Conservation (phyloP, 2,113 vertebrate genomes). For the Nerophis lumbriciformis region DNA sequence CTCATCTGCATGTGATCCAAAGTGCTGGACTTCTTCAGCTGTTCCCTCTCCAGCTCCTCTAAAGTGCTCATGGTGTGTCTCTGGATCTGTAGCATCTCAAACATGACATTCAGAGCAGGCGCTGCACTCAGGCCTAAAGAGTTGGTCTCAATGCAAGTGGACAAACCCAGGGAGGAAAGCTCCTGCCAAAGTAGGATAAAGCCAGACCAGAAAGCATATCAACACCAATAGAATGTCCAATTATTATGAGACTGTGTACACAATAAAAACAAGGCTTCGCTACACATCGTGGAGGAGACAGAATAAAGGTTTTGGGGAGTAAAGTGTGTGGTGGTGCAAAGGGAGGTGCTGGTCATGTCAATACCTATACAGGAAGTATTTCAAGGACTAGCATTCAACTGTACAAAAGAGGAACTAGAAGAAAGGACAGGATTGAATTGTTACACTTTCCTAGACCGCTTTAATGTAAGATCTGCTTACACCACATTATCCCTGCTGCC, state of each 20-base stretch:
- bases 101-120: constrained; percentile 82
- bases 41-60: constrained; percentile 84
- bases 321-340: too few relatives aligned
- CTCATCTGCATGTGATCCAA: constrained; percentile 86
- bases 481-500: too few relatives aligned
- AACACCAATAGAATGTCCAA: background rate
- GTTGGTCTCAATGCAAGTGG: constrained; percentile 73
- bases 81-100: constrained; percentile 85
- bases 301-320: too few relatives aligned
- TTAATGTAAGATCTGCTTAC: too few relatives aligned
- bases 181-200: constrained; percentile 67
- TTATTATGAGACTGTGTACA: background rate
- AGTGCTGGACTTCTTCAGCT: constrained; percentile 82
- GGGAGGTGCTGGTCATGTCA: too few relatives aligned
- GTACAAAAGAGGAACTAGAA: too few relatives aligned
- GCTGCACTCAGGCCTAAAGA: constrained; percentile 69
- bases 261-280: background rate
- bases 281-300: too few relatives aligned
- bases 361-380: too few relatives aligned
- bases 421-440: too few relatives aligned
- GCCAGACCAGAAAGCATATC: background rate
- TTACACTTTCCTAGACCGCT: too few relatives aligned
- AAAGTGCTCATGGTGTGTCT: constrained; percentile 76
- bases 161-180: constrained; percentile 81
- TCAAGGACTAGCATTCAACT: too few relatives aligned